phyloP scores from a whole-genome alignment of 2,888 invertebrate species.

The Omphaloscelis lunosa region DNA sequence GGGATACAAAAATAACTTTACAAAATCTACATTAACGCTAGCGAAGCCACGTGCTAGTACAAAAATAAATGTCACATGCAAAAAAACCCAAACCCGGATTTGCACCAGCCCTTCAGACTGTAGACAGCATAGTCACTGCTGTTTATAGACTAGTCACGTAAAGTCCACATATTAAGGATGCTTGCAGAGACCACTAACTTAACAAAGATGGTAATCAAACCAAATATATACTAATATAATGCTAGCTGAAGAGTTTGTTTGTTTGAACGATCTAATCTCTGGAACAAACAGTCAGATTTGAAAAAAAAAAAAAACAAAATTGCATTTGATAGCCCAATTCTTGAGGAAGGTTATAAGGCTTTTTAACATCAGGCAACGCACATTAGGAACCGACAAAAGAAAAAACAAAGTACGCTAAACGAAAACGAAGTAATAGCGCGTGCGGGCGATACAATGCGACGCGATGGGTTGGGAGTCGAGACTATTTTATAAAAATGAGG shows the following conservation, averaged over 20 bases:
- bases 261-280: background rate
- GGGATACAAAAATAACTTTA: no score
- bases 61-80: background rate
- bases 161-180: background rate
- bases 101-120: background rate
- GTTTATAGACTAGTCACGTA: background rate
- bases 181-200: background rate
- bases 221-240: constrained; percentile 1
- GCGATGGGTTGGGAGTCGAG: background rate
- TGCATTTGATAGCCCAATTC: no score
- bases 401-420: background rate
- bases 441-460: no score
- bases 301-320: no score
- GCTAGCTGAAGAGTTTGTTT: background rate
- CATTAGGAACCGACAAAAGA: background rate
- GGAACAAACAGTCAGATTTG: background rate
- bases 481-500: background rate
- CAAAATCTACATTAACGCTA: no score
- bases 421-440: background rate
- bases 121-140: background rate
- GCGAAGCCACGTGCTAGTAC: no score
- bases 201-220: constrained; percentile 6
- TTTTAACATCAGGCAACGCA: background rate
- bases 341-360: background rate
- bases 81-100: background rate